Evolutionary conservation across 2,797 vertebrate species (phyloP).

Genomic region (Sebastes vulpes): DNA sequence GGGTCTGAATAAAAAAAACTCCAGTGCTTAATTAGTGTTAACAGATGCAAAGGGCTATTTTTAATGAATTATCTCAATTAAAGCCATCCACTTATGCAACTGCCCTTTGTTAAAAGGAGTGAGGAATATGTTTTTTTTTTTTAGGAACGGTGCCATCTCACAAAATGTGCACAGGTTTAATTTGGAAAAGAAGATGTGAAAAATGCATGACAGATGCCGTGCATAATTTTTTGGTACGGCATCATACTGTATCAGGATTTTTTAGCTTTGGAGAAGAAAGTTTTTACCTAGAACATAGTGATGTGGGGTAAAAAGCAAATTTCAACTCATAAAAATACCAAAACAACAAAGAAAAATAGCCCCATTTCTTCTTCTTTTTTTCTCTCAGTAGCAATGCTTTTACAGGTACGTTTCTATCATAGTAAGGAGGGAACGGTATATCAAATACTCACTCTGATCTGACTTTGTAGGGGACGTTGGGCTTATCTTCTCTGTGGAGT

Average conservation of each 20-base stretch:
- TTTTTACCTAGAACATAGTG: not conserved
- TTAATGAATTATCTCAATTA: slow-evolving; percentile 61
- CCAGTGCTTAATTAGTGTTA: slow-evolving; percentile 45
- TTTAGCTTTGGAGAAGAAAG: not conserved
- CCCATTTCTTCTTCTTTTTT: not conserved
- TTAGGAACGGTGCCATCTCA: not conserved
- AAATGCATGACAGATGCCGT: not conserved
- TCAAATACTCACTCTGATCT: slow-evolving; percentile 92
- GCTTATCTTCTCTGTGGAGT: slow-evolving; percentile 92
- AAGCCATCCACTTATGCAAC: slow-evolving; percentile 42
- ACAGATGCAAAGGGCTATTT: slow-evolving; percentile 43
- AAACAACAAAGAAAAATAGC: not conserved
- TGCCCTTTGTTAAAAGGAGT: slow-evolving; percentile 10
- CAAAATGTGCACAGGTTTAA: not conserved
- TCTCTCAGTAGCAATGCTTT: not conserved
- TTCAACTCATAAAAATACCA: not conserved
- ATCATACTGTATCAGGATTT: not conserved
- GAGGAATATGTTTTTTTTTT: not conserved
- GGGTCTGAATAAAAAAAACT: slow-evolving; percentile 7
- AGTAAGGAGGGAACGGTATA: not conserved
- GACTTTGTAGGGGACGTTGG: slow-evolving; percentile 92
- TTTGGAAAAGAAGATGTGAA: not conserved
- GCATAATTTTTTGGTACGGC: not conserved
- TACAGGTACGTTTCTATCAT: not conserved
- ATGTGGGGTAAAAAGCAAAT: not conserved